Base-by-base conservation (phyloP, 2,113 vertebrate species). In the Oncorhynchus mykiss region DNA sequence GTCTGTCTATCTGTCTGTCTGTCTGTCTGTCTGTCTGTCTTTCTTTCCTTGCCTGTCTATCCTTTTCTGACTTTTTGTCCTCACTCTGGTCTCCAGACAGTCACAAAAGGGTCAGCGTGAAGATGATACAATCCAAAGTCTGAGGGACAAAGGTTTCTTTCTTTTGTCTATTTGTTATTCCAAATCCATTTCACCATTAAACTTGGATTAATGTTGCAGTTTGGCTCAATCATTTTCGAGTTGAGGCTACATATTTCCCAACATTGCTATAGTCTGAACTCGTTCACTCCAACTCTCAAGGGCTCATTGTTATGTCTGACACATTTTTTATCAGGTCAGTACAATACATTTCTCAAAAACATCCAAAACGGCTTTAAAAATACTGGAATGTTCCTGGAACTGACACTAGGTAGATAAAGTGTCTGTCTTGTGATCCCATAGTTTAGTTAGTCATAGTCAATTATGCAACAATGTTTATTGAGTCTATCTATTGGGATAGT, bases 281-380 rank as follows among this genome's bases (percentile, higher is more conserved):
- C 73, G 74, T 77, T 84, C 84, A 90, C 87, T 80, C 72, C 34
- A 78, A 54, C 75, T 80, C 75, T 81, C 78, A 59, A 79, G 70
- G 79, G 78, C 78, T 78, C 69, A 82, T 85, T 85, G 82, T 82
- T 87, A 80, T 78, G 80, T 87, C 74, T 77, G 78, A 45, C 39
- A 45, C 9, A 45, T 45, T 45, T 45, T 45, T 45, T 45, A 45
- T 45, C 39, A 76, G 62, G 70, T 72, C 81, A 79, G 70, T 60
- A 72, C 20, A 80, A 80, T 80, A 87, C 79, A 88, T 85, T 87
- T 80, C 57, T 54, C 72, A 39, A 31, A 81, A 75, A 77, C 68
- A 74, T 75, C 76, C 76, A 82, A 67, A 67, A 71, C 27, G 45
- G 51, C 29, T 60, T 67, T 73, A 69, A 64, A 67, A 31, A 71